Evolutionary conservation across 2,797 vertebrate genomes (phyloP).

Genomic region (Notamacropus eugenii): DNA sequence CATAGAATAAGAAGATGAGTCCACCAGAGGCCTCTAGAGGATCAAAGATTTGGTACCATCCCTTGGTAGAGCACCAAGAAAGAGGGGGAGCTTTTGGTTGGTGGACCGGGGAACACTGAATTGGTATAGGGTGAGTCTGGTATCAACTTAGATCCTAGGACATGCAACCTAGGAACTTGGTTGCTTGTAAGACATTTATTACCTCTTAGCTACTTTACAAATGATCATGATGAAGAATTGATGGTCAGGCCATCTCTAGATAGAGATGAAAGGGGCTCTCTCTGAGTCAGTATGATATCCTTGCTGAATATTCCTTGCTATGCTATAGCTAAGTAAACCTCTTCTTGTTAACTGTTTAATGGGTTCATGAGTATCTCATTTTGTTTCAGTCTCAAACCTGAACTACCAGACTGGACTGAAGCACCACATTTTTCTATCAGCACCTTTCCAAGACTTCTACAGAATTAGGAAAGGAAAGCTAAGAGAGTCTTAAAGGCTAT

Average conservation of each 20-base stretch:
- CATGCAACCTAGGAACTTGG: not conserved
- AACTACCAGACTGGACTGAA: not conserved
- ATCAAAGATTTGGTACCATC: not conserved
- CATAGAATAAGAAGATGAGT: not conserved
- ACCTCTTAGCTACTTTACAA: not conserved
- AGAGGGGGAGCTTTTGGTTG: not conserved
- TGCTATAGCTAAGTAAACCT: not conserved
- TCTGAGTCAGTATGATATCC: not conserved
- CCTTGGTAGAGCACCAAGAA: not conserved
- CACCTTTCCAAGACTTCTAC: not conserved
- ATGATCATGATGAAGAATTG: not conserved
- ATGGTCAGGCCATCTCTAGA: not conserved
- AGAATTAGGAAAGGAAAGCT: not conserved
- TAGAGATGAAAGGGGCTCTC: not conserved
- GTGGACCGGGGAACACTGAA: not conserved
- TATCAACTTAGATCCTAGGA: not conserved
- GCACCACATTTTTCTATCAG: not conserved
- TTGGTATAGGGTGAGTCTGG: not conserved
- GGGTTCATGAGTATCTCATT: not conserved
- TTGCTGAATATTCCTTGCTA: not conserved
- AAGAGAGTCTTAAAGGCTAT: not conserved
- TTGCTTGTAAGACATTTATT: not conserved
- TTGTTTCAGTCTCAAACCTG: not conserved
- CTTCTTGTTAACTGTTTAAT: not conserved
- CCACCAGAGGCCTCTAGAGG: not conserved